Base-by-base conservation (phyloP, 2,797 vertebrate species). In the Cheirogaleus major region DNA sequence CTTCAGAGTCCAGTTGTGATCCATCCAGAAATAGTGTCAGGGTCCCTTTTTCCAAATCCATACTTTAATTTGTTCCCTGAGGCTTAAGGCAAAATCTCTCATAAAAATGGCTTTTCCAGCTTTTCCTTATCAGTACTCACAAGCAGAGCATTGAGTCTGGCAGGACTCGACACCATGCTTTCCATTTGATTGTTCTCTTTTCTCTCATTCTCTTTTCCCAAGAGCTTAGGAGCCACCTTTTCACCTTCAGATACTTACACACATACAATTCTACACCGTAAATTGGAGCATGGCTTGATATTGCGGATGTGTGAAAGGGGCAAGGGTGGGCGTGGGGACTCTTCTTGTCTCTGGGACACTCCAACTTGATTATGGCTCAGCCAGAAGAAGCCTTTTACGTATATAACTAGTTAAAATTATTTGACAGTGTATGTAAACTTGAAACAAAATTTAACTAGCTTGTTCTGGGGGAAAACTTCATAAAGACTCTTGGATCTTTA, bases 61-160 rank as follows among this genome's bases (percentile, higher is more conserved):
- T 32, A 67, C 43, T 12, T 43, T 17, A 57, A 57, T 57, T 57
- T 57, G 22, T 57, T 57, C 48, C 13, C 61, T 87, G 20, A 87
- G 38, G 43, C 25, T 83, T 65, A 27, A 27, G 38, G 14, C 8
- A 50, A 5, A 48, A 14, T n/a, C 22, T 6, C 0, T 80, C 1
- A 23, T 52, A 32, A 43, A 55, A 45, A 50, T 5, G 45, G 25
- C 14, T 14, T 38, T 92, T n/a, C 15, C 32, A 41, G 8, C 38
- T 41, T 55, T 82, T 67, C 7, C 41, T 2, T 12, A n/a, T 61
- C 11, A 32, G 11, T 2, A 59, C 18, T 50, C 1, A 50, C 38
- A 48, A 35, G 3, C 1, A 35, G 11, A 59, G 2, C 9, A 18
- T 3, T 4, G 12, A 78, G 0, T 72, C 48, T 20, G 52, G 14